phyloP scores from a whole-genome alignment of 2,888 invertebrate species.

The Bellardia pandia region DNA sequence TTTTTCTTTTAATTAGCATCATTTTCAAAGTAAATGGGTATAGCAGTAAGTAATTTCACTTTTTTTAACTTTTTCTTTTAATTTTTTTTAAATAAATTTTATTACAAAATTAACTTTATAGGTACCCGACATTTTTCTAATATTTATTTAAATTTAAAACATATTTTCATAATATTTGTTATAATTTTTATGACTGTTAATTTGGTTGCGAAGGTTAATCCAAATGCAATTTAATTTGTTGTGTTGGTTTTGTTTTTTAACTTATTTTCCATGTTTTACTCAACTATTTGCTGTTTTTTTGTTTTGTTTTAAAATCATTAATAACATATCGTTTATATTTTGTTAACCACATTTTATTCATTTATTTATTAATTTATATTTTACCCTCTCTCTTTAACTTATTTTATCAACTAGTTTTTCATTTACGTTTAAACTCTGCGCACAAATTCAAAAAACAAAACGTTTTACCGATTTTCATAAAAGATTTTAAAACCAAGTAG shows the following conservation, averaged over 20 bases:
- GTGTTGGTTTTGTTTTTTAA: conserved; percentile 16
- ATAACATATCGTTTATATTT: conserved; percentile 35
- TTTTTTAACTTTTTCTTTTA: conserved; percentile 36
- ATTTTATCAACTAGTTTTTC: conserved; percentile 40
- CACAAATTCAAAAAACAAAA: not conserved
- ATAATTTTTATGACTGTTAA: conserved; percentile 12
- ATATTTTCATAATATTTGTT: conserved; percentile 27
- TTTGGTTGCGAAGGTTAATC: conserved; percentile 61
- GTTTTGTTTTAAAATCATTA: conserved; percentile 30
- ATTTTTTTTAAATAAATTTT: not conserved
- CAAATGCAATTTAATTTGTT: conserved; percentile 42
- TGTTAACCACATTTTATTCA: conserved; percentile 30
- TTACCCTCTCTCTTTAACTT: conserved; percentile 47
- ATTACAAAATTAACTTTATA: not conserved
- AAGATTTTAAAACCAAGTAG: conserved; percentile 33
- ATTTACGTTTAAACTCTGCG: conserved; percentile 47
- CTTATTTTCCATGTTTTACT: conserved; percentile 3
- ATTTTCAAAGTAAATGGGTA: not conserved
- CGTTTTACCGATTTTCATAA: conserved; percentile 29
- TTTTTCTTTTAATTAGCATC: conserved; percentile 48
- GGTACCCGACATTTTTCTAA: not conserved
- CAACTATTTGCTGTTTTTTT: conserved; percentile 44
- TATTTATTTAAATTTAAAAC: not conserved
- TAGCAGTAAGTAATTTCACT: conserved; percentile 58
- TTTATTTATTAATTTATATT: conserved; percentile 28